phyloP scores from a whole-genome alignment of 2,113 vertebrate species.

The Daubentonia madagascariensis region DNA sequence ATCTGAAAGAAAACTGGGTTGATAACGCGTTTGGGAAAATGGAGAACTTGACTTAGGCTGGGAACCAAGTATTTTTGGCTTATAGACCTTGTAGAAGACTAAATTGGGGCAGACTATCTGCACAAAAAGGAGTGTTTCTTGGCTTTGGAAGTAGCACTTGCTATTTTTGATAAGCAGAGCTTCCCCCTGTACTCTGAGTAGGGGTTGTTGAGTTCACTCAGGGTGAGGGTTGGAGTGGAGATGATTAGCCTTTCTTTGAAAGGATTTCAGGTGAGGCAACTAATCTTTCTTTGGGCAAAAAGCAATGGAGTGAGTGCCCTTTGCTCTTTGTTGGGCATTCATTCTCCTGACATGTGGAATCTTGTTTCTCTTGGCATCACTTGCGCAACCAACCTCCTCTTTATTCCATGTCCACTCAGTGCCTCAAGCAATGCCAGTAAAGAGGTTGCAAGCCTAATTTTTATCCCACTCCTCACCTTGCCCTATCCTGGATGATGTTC shows the following conservation, averaged over 20 bases:
- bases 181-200: not conserved
- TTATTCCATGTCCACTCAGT: not conserved
- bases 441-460: not conserved
- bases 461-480: not conserved
- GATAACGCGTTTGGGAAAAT: constrained; percentile 8
- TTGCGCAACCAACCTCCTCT: constrained; percentile 5
- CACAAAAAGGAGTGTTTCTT: not conserved
- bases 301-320: constrained; percentile 53
- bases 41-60: constrained; percentile 12
- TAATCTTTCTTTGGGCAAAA: constrained; percentile 24
- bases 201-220: constrained; percentile 24
- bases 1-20: not conserved
- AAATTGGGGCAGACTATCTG: not conserved
- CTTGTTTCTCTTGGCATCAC: constrained; percentile 69
- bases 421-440: not conserved
- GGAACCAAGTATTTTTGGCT: not conserved
- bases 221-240: constrained; percentile 14
- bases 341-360: constrained; percentile 56
- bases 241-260: constrained; percentile 14
- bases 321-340: constrained; percentile 60
- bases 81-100: not conserved
- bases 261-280: constrained; percentile 36
- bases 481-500: not conserved
- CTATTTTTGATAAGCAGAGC: constrained; percentile 24
- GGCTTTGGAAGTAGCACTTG: constrained; percentile 25